A percentile compares a stretch with the other conserved stretches of the same genome.
phyloP scores from a whole-genome alignment of 2,888 invertebrate genomes.

The Mechanitis mazaeus region DNA sequence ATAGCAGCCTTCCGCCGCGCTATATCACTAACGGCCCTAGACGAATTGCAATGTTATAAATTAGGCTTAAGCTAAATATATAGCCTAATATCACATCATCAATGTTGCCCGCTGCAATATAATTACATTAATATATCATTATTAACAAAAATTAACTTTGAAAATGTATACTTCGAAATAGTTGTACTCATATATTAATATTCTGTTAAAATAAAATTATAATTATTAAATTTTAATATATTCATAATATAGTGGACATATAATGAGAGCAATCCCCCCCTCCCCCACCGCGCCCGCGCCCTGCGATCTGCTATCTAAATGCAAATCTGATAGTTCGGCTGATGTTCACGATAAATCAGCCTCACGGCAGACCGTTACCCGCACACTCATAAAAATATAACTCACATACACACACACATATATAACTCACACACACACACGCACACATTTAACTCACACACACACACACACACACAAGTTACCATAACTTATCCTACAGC shows the following conservation, averaged over 20 bases:
- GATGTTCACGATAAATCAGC: conserved; percentile 73
- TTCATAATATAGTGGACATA: conserved; percentile 60
- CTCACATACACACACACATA: conserved; percentile 22
- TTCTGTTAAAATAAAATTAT: background rate
- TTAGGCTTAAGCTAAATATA: conserved; percentile 28
- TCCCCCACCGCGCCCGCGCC: conserved; percentile 36
- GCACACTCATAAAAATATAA: conserved; percentile 37
- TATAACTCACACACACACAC: too few species aligned
- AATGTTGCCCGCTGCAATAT: conserved; percentile 8
- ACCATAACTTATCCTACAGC: conserved; percentile 4
- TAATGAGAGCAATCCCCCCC: conserved; percentile 3
- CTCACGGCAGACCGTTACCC: conserved; percentile 56
- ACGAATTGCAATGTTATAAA: conserved; percentile 40
- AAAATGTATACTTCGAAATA: conserved; percentile 1
- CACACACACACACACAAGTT: conserved; percentile 36
- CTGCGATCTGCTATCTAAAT: conserved; percentile 65
- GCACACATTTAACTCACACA: conserved; percentile 2
- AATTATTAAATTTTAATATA: conserved; percentile 38
- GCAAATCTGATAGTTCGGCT: conserved; percentile 74
- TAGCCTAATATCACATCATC: conserved; percentile 17
- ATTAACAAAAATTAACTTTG: conserved; percentile 9
- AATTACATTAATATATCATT: conserved; percentile 11
- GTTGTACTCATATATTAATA: conserved; percentile 7
- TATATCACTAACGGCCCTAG: conserved; percentile 39
- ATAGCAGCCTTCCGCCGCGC: conserved; percentile 42